Evolutionary conservation across 2,113 vertebrate genomes (phyloP).

Genomic region (Elephantulus edwardii): DNA sequence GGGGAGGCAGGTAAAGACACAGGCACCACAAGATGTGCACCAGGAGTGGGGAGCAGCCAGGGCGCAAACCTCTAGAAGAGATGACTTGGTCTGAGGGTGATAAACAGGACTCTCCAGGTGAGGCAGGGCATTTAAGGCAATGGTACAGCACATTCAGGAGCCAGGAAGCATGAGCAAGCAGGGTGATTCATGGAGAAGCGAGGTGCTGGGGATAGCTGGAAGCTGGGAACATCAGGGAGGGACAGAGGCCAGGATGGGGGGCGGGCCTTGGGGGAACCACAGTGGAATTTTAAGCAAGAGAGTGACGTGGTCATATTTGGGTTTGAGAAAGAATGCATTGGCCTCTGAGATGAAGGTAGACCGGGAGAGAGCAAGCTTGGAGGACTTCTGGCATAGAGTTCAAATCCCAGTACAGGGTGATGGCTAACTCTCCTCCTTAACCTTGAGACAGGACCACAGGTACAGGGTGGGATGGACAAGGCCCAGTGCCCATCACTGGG

Average conservation of each 20-base stretch:
- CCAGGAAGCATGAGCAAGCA: slow-evolving; percentile 37
- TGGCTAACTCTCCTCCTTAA: background rate
- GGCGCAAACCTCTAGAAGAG: background rate
- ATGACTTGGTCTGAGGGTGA: background rate
- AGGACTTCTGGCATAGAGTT: background rate
- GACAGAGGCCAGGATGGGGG: background rate
- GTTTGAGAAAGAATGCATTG: slow-evolving; percentile 2
- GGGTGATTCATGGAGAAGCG: background rate
- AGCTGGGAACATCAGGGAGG: background rate
- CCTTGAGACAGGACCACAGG: background rate
- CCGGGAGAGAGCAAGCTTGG: background rate
- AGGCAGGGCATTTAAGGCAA: background rate
- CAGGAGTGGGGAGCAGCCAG: background rate
- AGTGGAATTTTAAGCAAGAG: background rate
- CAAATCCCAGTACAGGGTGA: background rate
- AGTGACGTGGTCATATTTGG: background rate
- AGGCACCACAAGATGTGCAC: background rate
- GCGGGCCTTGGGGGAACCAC: background rate
- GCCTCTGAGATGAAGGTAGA: background rate
- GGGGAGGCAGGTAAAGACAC: background rate
- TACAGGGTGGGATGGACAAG: background rate
- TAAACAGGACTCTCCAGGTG: background rate
- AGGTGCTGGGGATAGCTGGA: background rate
- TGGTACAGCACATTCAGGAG: background rate
- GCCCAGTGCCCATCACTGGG: background rate